Evolutionary conservation across 2,113 vertebrate genomes (phyloP), one percentile per base, ranked within the genome.

Genomic region (Brachyhypopomus gauderio): DNA sequence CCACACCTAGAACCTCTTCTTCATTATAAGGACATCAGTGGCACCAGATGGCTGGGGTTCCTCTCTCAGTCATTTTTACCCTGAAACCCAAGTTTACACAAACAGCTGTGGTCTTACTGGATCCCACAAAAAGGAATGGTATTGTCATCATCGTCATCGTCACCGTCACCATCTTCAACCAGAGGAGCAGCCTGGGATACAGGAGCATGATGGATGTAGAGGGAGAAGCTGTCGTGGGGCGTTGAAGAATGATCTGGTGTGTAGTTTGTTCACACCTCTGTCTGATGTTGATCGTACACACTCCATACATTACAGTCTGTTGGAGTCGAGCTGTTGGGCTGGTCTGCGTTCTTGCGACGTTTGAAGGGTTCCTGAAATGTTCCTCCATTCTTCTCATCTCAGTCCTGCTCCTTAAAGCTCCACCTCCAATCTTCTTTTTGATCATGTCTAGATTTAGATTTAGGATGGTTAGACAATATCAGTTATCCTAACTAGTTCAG

Each of bases 81-180:
- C 87, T 12, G 22, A 85, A 85, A 81, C 64, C 52, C 3, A 30
- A 72, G 87, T 90, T 90, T 86, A 91, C 85, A 86, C 86, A 86
- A 89, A 89, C 86, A 88, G 83, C 48, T 5, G 3, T n/a, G 85
- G 77, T 80, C 66, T 66, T 80, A 84, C 78, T 69, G 76, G 85
- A 80, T 78, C 84, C 78, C 85, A 62, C 79, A 77, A 79, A 60
- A 76, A 67, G 63, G 83, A 58, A 90, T 90, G 89, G 89, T 88
- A 91, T 89, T 89, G 86, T 89, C 87, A 91, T 90, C 88, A 91
- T 84, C 45, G 45, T 90, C 88, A 91, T 84, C 45, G 45, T 52
- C 82, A 66, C 45, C 78, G 62, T 30, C 25, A 30, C 14, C 41
- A n/a, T n/a, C n/a, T n/a, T n/a, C n/a, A 17, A 27, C 45, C 71